Base-by-base conservation (phyloP, 1,140 invertebrate genomes). In the Drosophila ambigua region DNA sequence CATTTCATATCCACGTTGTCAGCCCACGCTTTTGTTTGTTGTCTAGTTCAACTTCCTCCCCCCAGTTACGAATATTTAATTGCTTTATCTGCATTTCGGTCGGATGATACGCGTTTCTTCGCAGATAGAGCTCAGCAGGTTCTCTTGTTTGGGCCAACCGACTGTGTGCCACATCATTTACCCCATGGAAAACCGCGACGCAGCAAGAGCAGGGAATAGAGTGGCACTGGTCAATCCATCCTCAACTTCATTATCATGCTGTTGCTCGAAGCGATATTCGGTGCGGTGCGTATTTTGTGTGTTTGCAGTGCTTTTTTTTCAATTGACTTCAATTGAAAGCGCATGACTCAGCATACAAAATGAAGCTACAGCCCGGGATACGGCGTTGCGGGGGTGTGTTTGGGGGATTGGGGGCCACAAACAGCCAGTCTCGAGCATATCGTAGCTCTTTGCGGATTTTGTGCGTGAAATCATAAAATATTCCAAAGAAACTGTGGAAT, bases 271-370 rank as follows among this genome's bases (percentile, higher is more conserved):
- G 43, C 31, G 23, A 51, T 39, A 39, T 39, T 13, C n/a, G 13
- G 28, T 57, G 39, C 50, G 35, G 28, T 57, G 39, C 50, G 35
- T 60, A 49, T 5, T 58, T 20, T 20, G 20, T 20, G 20, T 20
- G 20, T 20, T 71, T 76, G 54, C 72, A 69, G 35, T 72, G 74
- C 74, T 75, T 75, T 72, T 62, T 62, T 63, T 62, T 77, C 81
- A 85, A 85, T 85, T 85, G 78, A 85, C 82, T 87, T 81, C 72
- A 85, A 85, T 85, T 85, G 82, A 78, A 87, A 54, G 82, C 82
- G 79, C 82, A 87, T 85, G 82, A 85, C 78, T 85, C 82, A 85
- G 82, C 82, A 72, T 65, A 71, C 58, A 26, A 68, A 78, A 75
- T 46, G 65, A 75, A 67, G 54, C 20, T 49, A 55, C 26, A 44